phyloP scores from a whole-genome alignment of 2,888 invertebrate species.

The Aelia acuminata region DNA sequence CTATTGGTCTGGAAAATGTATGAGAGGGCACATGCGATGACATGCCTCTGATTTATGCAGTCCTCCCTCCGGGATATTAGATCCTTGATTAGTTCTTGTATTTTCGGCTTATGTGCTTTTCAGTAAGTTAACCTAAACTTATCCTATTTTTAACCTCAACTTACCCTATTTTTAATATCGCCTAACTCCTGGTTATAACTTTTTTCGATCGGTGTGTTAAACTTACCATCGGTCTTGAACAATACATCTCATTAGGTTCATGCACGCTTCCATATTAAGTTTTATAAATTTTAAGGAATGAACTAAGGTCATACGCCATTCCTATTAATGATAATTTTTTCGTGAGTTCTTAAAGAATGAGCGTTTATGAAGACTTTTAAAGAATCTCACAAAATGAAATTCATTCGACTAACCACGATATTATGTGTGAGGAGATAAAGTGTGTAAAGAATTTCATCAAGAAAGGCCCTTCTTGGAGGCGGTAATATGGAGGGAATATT shows the following conservation, averaged over 20 bases:
- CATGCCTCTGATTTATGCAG: not conserved
- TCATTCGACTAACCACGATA: not conserved
- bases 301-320: too few relatives aligned
- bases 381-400: not conserved
- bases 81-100: constrained; percentile 37
- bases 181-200: too few relatives aligned
- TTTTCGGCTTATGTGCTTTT: not conserved
- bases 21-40: constrained; percentile 19
- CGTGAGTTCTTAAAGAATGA: not conserved
- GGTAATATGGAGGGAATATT: not conserved
- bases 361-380: not conserved
- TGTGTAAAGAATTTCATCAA: not conserved
- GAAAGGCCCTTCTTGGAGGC: not conserved
- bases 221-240: too few relatives aligned
- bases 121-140: not conserved
- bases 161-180: too few relatives aligned
- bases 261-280: too few relatives aligned
- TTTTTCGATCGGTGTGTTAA: too few relatives aligned
- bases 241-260: too few relatives aligned
- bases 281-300: too few relatives aligned
- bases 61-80: constrained; percentile 6
- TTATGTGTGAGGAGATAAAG: not conserved
- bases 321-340: too few relatives aligned
- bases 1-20: constrained; percentile 34
- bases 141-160: too few relatives aligned